Evolutionary conservation across 2,888 invertebrate species (phyloP), one percentile per base, ranked within the genome.

Genomic region (Chalcosyrphus nemorum): DNA sequence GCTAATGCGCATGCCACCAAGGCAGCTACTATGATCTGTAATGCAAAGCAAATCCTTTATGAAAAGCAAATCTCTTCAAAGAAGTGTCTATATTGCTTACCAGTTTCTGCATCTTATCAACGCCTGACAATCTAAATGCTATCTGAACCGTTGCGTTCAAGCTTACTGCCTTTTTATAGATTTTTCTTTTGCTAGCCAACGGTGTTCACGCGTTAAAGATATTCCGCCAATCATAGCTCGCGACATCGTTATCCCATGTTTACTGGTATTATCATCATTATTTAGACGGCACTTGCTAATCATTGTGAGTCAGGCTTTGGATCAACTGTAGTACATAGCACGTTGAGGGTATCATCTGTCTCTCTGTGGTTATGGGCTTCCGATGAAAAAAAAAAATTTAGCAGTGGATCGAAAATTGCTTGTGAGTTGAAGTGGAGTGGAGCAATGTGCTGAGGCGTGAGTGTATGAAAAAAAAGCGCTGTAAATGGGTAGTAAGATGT

Each of bases 1-100:
- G 89, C 89, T 17, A 86, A 43, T 13, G 87, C 86, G 43, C 86
- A 84, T 43, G 86, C 88, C 43, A 87, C 81, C n/a, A 90, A 35
- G 29, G 88, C 87, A 24, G 86, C 65, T 11, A 90, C 72, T 74
- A 90, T 81, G 2, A 89, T 68, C 90, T 90, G 13, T 1, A n/a
- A 17, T 4, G 27, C 1, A 47, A 29, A 72, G 45, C 35, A 1
- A 75, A 59, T 15, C 9, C 11, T 47, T 27, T n/a, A 63, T 3
- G 0, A 27, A 9, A 4, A 2, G n/a, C 1, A 2, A 63, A n/a
- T n/a, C n/a, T n/a, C 7, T 0, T 13, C 13, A 27, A n/a, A n/a
- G 4, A 6, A 13, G 4, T 2, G 32, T 41, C 35, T 45, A 3
- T 21, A 38, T 7, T 9, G 9, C 78, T 65, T 59, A 84, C 84